Evolutionary conservation across 1,140 invertebrate species (phyloP).

Genomic region (Drosophila grimshawi): DNA sequence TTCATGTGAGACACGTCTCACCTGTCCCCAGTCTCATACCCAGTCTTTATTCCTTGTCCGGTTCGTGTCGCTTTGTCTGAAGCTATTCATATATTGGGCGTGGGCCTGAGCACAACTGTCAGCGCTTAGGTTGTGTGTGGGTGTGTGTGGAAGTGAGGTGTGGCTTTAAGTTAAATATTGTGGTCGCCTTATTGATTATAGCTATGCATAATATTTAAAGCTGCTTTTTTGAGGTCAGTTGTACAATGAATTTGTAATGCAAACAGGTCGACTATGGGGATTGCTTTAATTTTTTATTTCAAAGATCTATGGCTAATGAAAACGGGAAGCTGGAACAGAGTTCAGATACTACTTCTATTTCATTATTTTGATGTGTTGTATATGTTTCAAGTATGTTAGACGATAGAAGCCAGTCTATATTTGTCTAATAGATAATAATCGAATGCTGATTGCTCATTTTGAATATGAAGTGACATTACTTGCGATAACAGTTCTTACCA

Average conservation of each 20-base stretch:
- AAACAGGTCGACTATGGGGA: neutral
- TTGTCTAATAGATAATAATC: constrained; percentile 17
- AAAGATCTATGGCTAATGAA: too few species aligned
- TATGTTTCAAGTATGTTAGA: neutral
- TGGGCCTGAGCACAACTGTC: constrained; percentile 25
- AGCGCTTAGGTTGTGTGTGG: neutral
- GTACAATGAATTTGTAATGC: neutral
- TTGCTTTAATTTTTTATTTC: neutral
- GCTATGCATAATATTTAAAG: constrained; percentile 1
- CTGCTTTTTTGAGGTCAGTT: neutral
- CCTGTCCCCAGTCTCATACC: neutral
- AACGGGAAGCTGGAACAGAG: too few species aligned
- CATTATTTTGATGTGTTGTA: neutral
- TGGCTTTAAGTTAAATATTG: constrained; percentile 33
- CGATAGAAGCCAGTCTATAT: neutral
- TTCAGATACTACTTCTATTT: too few species aligned
- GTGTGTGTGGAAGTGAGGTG: constrained; percentile 9
- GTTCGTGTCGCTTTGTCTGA: neutral
- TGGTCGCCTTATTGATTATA: constrained; percentile 32
- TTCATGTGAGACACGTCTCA: constrained; percentile 17
- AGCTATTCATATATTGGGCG: constrained; percentile 12
- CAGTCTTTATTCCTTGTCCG: neutral
- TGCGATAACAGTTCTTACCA: constrained; percentile 10
- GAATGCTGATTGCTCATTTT: constrained; percentile 24
- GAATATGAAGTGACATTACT: constrained; percentile 10